These are phyloP conservation scores for Heliconius erato DNA, from an alignment of 2,888 invertebrate species.

Conservation along the genomic window DNA sequence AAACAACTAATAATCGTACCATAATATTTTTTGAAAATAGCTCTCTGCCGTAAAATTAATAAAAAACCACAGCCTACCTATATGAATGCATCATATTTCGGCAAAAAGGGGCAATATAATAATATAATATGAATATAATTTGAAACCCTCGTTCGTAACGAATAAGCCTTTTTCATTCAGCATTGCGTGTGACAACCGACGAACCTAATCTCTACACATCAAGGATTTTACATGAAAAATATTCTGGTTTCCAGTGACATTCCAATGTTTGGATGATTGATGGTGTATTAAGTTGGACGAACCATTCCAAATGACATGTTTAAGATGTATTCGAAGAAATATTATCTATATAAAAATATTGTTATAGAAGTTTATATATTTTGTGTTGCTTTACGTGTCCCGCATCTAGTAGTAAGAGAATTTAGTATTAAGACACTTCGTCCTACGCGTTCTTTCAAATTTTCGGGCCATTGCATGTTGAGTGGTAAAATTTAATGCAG, in stretches of 20 bases:
- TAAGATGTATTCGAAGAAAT: conserved; percentile 17
- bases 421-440: too few species aligned
- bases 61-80: not conserved
- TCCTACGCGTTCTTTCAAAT: not conserved
- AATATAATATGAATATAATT: conserved; percentile 25
- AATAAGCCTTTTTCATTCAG: conserved; percentile 35
- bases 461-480: not conserved
- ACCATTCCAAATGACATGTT: conserved; percentile 27
- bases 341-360: conserved; percentile 1
- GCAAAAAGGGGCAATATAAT: not conserved
- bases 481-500: not conserved
- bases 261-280: conserved; percentile 43
- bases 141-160: conserved; percentile 20
- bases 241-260: conserved; percentile 35
- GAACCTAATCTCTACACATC: conserved; percentile 38
- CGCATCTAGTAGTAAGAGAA: not conserved
- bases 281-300: conserved; percentile 37
- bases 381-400: not conserved
- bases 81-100: not conserved
- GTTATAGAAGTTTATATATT: not conserved
- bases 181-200: conserved; percentile 38
- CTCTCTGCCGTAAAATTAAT: not conserved
- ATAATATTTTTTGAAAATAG: not conserved
- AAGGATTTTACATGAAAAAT: conserved; percentile 35
- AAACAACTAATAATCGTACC: not conserved